phyloP scores from a whole-genome alignment of 2,113 vertebrate genomes.

The Rattus rattus region DNA sequence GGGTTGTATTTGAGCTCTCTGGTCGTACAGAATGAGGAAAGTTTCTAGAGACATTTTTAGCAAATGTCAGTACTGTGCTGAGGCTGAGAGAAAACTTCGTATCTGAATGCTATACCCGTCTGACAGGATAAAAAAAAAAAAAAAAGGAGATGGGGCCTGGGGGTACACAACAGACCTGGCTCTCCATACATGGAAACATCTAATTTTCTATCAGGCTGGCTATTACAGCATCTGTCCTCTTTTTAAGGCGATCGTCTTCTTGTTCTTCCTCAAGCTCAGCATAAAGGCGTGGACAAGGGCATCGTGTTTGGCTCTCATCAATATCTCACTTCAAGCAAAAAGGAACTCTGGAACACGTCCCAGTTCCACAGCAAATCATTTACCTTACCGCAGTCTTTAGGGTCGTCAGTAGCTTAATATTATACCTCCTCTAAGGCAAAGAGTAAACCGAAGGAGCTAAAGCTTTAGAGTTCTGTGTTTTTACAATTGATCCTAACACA shows the following conservation, averaged over 20 bases:
- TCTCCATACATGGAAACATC: background rate
- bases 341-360: background rate
- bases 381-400: background rate
- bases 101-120: background rate
- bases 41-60: background rate
- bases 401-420: background rate
- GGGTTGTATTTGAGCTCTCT: background rate
- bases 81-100: background rate
- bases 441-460: slow-evolving; percentile 1
- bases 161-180: background rate
- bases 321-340: background rate
- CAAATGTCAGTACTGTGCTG: background rate
- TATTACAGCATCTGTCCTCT: background rate
- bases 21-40: background rate
- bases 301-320: background rate
- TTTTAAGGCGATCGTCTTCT: background rate
- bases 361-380: background rate
- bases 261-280: background rate
- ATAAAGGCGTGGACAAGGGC: background rate
- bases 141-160: background rate
- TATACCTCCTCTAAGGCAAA: background rate
- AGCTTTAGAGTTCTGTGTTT: background rate
- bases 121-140: background rate
- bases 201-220: background rate
- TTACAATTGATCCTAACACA: background rate